Evolutionary conservation across 23 tunicate genomes (phyloP).

Genomic region (Ascidia mentula): DNA sequence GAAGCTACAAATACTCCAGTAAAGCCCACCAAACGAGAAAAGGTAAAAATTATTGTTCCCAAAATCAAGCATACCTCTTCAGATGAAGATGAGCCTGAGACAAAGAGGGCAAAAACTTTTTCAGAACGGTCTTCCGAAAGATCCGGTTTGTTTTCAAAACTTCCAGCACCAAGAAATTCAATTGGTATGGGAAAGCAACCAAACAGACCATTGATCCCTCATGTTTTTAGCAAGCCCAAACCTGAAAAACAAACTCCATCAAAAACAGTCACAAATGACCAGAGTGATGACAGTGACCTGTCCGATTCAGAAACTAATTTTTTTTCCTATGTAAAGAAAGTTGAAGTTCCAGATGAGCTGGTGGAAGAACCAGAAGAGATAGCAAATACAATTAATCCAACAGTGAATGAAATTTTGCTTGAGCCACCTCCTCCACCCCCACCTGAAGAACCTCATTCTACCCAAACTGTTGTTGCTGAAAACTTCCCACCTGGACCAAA

Average conservation of each 20-base stretch:
- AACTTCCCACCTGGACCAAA: neutral
- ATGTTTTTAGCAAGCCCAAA: conserved; percentile 50
- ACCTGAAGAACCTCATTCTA: neutral
- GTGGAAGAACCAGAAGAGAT: neutral
- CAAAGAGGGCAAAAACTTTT: conserved; percentile 22
- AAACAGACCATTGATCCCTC: conserved; percentile 44
- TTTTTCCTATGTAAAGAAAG: conserved; percentile 59
- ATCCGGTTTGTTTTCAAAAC: conserved; percentile 79
- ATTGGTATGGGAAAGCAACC: conserved; percentile 54
- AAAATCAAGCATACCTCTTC: conserved; percentile 17
- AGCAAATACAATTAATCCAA: neutral
- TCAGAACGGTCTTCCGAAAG: neutral
- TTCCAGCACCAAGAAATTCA: conserved; percentile 80
- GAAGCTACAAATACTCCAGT: neutral
- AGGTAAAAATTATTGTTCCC: conserved; percentile 52
- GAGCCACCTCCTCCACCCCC: neutral
- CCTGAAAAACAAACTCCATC: neutral
- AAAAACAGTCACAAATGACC: neutral
- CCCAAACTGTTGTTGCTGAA: neutral
- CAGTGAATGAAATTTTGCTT: neutral
- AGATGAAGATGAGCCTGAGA: conserved; percentile 65
- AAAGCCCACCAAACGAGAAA: conserved; percentile 23
- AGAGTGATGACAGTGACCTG: conserved; percentile 13
- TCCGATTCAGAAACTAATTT: conserved; percentile 42
- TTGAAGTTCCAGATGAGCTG: conserved; percentile 20